Evolutionary conservation across 2,113 vertebrate genomes (phyloP).

Genomic region (Glareola pratincola): DNA sequence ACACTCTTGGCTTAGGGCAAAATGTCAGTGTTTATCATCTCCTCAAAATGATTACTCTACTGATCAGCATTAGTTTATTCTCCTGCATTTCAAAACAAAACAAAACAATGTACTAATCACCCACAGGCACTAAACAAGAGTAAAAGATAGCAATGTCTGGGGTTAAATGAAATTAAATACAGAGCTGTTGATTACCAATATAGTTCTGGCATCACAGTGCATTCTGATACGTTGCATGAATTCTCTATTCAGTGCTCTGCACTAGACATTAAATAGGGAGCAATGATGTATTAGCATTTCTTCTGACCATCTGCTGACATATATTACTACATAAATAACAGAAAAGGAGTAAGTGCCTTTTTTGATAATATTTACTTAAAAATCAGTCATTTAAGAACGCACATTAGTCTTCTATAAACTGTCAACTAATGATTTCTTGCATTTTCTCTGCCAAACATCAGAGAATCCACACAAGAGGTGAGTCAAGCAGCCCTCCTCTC

Average conservation of each 20-base stretch:
- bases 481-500: not conserved
- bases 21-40: conserved; percentile 45
- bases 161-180: not conserved
- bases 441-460: not conserved
- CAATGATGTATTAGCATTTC: not conserved
- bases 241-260: not conserved
- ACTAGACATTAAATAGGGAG: not conserved
- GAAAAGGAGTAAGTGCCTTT: not conserved
- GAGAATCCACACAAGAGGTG: not conserved
- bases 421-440: not conserved
- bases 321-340: not conserved
- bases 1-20: conserved; percentile 44
- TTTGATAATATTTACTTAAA: not conserved
- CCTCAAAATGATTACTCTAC: conserved; percentile 58
- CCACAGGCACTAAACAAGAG: not conserved
- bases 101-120: conserved; percentile 42
- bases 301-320: not conserved
- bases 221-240: not conserved
- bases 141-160: not conserved
- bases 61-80: conserved; percentile 54
- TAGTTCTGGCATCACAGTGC: not conserved
- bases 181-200: not conserved
- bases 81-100: conserved; percentile 60
- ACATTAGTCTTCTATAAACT: not conserved
- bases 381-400: not conserved